Percentiles rank a stretch among this genome's conserved stretches.
These are phyloP conservation scores for Cecidostiba fungosa DNA, from an alignment of 2,888 invertebrate species.

Conservation along the genomic window DNA sequence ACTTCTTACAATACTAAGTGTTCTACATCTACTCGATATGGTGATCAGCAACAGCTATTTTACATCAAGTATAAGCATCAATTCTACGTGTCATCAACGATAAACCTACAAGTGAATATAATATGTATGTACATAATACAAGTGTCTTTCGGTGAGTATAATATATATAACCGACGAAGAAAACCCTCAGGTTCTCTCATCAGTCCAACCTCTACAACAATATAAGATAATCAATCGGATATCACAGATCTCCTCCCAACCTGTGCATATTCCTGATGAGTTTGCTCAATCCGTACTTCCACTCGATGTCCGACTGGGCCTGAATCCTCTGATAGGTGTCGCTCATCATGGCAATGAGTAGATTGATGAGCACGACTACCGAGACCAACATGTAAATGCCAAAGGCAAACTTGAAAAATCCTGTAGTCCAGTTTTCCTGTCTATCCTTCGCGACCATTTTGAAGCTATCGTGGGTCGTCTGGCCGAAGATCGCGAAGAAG, in stretches of 20 bases:
- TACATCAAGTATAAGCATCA: slow-evolving; percentile 36
- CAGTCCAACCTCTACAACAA: background rate
- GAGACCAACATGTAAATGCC: slow-evolving; percentile 99
- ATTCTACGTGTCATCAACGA: slow-evolving; percentile 4
- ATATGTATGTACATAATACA: background rate
- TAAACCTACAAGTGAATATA: background rate
- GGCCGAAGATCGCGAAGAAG: slow-evolving; percentile 99
- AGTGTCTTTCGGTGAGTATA: background rate
- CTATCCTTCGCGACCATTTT: slow-evolving; percentile 84
- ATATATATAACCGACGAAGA: background rate
- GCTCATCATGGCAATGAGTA: slow-evolving; percentile 99
- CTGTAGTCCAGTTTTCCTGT: slow-evolving; percentile 92
- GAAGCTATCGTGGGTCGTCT: slow-evolving; percentile 91
- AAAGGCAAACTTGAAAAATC: slow-evolving; percentile 93
- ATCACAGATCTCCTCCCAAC: slow-evolving; percentile 64
- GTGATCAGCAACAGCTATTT: slow-evolving; percentile 10
- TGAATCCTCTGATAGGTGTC: slow-evolving; percentile 99
- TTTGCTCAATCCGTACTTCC: slow-evolving; percentile 99
- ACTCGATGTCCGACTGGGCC: slow-evolving; percentile 99
- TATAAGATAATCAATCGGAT: background rate
- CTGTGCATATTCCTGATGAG: slow-evolving; percentile 98
- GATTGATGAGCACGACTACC: slow-evolving; percentile 98
- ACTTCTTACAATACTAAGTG: background rate
- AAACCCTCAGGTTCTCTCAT: background rate
- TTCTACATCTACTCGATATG: slow-evolving; percentile 17